Conservation (phyloP, 2,888 invertebrate genomes). For the Amiota mariae region DNA sequence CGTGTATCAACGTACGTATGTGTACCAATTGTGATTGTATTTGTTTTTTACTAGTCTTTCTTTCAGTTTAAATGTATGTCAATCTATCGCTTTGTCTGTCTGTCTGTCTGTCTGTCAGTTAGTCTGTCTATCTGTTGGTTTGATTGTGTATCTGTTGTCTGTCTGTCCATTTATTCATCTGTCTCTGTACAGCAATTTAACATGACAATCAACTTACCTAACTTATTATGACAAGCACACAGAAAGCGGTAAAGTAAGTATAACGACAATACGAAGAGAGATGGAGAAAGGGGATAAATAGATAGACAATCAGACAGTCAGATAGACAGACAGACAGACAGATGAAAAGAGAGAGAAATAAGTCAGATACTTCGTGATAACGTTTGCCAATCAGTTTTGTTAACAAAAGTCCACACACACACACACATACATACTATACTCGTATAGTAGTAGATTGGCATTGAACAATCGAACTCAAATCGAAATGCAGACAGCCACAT, state of each 20-base stretch:
- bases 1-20: too few relatives aligned
- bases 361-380: conserved; percentile 12
- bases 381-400: conserved; percentile 20
- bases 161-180: not conserved
- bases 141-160: not conserved
- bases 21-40: too few relatives aligned
- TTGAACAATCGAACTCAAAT: conserved; percentile 6
- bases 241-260: not conserved
- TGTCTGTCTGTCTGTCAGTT: not conserved
- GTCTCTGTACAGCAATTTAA: conserved; percentile 43
- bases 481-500: conserved; percentile 17
- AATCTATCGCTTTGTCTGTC: not conserved
- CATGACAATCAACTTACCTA: conserved; percentile 56
- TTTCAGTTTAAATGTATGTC: not conserved
- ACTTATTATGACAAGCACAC: conserved; percentile 27
- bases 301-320: not conserved
- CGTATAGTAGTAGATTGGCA: not conserved
- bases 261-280: not conserved
- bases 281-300: not conserved
- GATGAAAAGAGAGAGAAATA: not conserved
- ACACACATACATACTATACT: not conserved
- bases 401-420: conserved; percentile 4
- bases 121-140: not conserved
- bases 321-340: too few relatives aligned
- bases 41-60: too few relatives aligned